Conservation (phyloP, 2,888 invertebrate genomes). For the Troides helena region DNA sequence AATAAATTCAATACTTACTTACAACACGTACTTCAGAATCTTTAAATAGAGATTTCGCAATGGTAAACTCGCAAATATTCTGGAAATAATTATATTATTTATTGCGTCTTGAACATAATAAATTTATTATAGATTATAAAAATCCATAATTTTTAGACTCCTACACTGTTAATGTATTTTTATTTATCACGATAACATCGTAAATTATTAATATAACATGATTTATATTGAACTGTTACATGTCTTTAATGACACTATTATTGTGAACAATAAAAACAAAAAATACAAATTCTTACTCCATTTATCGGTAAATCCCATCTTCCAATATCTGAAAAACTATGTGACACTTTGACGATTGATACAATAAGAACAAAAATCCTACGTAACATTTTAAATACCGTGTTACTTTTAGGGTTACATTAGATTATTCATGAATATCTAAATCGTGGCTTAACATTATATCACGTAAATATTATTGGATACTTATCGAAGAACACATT, state of each 20-base stretch:
- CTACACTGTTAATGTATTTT: not conserved
- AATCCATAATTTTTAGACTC: not conserved
- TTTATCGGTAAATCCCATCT: conserved; percentile 83
- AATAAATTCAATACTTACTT: conserved; percentile 74
- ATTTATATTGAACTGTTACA: too few relatives aligned
- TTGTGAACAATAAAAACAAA: not conserved
- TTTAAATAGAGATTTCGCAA: conserved; percentile 85
- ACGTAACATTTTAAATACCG: conserved; percentile 52
- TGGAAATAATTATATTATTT: conserved; percentile 50
- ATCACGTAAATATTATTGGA: conserved; percentile 5
- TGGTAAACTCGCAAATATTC: conserved; percentile 65
- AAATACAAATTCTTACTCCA: conserved; percentile 59
- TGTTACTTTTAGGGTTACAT: conserved; percentile 29
- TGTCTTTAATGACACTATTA: too few relatives aligned
- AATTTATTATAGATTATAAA: not conserved
- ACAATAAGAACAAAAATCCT: conserved; percentile 54
- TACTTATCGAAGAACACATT: conserved; percentile 2
- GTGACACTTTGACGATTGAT: conserved; percentile 52
- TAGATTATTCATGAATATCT: conserved; percentile 31
- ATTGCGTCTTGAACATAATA: too few relatives aligned
- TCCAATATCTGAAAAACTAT: conserved; percentile 82
- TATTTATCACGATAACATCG: not conserved
- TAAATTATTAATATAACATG: not conserved
- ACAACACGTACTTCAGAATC: conserved; percentile 85
- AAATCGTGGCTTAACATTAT: conserved; percentile 24